Conservation (phyloP, 2,888 invertebrate genomes). For the Eustalomyia histrio region DNA sequence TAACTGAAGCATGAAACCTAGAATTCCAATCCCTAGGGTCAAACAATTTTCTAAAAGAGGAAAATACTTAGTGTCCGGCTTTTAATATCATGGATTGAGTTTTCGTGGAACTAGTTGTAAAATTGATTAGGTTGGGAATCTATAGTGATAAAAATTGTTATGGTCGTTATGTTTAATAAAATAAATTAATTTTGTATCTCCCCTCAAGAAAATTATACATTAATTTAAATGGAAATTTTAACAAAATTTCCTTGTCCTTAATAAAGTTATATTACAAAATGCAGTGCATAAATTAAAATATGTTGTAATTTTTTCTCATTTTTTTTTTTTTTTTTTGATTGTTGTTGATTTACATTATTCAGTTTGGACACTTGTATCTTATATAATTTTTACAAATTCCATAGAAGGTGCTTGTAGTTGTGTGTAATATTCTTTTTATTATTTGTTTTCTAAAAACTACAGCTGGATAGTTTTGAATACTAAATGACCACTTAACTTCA, state of each 20-base stretch:
- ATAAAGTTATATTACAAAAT: conserved; percentile 32
- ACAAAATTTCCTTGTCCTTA: neutral
- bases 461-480: conserved; percentile 54
- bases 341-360: conserved; percentile 23
- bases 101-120: no score
- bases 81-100: no score
- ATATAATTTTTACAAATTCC: neutral
- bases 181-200: no score
- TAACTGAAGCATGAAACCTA: no score
- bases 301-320: conserved; percentile 15
- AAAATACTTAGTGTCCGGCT: no score
- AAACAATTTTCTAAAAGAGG: no score
- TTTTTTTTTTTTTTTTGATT: no score
- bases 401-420: conserved; percentile 23
- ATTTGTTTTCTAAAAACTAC: neutral
- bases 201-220: neutral
- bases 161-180: no score
- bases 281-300: conserved; percentile 35
- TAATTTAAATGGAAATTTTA: neutral
- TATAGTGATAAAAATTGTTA: no score
- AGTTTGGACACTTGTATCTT: neutral
- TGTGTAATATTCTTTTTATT: no score
- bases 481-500: conserved; percentile 51
- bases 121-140: no score
- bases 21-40: no score